Evolutionary conservation across 2,113 vertebrate genomes (phyloP), one percentile per base, ranked within the genome.

Genomic region (Paramormyrops kingsleyae): DNA sequence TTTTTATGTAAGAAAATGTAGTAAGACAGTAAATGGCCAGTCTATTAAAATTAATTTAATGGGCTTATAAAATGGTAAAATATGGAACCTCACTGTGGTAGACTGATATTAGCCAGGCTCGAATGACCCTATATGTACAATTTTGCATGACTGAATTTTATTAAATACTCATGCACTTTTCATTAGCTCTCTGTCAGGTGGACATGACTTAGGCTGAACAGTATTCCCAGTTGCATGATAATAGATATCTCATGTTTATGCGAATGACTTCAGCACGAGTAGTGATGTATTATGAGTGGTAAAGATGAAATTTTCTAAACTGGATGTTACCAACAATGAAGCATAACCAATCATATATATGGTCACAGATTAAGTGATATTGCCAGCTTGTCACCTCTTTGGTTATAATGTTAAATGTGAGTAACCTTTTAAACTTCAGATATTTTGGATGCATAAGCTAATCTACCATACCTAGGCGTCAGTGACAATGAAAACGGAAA

Each of bases 41-140:
- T 50, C 66, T 77, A 77, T 88, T 88, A 52, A 62, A 88, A 89
- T 80, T 39, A 77, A 89, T 52, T 80, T 80, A 35, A 31, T 50
- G 35, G 3, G 87, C 56, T 53, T 56, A 66, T 88, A 66, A 39
- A 62, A 42, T 31, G 53, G 47, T 77, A 53, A 80, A 89, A 88
- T 47, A 74, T 47, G 87, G 56, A 70, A 70, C 47, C 52, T 56
- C 66, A 77, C 62, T 77, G n/a, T 27, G 5, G 66, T 80, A 80
- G 44, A 80, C 13, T 89, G 88, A 74, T 77, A 89, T 89, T 80
- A 80, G 66, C 27, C n/a, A 49, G 70, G 46, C 88, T 49, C 10
- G 7, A 77, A 47, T 77, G 46, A 66, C n/a, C 47, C 66, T 35
- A 47, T 50, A 50, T 80, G 80, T 89, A 47, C 27, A 89, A 66